Base-by-base conservation (phyloP, 2,113 vertebrate species). In the Perca flavescens region DNA sequence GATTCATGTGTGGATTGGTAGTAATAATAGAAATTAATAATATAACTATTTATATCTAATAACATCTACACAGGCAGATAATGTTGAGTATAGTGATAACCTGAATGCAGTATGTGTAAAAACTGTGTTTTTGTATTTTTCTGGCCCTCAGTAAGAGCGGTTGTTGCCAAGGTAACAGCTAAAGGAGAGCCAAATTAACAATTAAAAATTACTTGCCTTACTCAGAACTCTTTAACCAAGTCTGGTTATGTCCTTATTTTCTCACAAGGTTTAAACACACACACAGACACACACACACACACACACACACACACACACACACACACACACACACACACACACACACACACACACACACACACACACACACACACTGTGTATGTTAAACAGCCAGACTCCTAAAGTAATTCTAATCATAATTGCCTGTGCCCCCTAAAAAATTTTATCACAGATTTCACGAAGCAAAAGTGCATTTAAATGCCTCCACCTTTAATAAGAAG, bases 401-500 rank as follows among this genome's bases (percentile, higher is more conserved):
- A 34, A 56, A 84, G 77, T 25, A 9, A 87, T 87, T 86, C 21
- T 49, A 40, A 85, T 87, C 82, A 75, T 76, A 88, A 89, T 82
- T 82, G 83, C 78, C 34, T 31, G 6, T 58, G 63, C 77, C 70
- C 79, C 36, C 58, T 21, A 80, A 87, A 89, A 85, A 80, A 78
- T 87, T 91, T 80, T 87, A 86, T 89, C 89, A 67, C 77, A 76
- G 60, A 79, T 69, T 81, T 81, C 77, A 77, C 69, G 78, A 67
- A 83, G 63, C n/a, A 0, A 80, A 82, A 86, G 75, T 76, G 84
- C 46, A 82, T 87, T 92, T 86, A 50, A 88, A 81, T 86, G 43
- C 73, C 77, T 76, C 63, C 71, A 79, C 80, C 82, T 86, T 79
- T 43, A 50, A 54, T 31, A 50, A 2, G 17, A 65, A 49, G 56